These are phyloP conservation scores for Siderastrea siderea DNA, from an alignment of 92 coral and sea anemone genomes.

Conservation along the genomic window DNA sequence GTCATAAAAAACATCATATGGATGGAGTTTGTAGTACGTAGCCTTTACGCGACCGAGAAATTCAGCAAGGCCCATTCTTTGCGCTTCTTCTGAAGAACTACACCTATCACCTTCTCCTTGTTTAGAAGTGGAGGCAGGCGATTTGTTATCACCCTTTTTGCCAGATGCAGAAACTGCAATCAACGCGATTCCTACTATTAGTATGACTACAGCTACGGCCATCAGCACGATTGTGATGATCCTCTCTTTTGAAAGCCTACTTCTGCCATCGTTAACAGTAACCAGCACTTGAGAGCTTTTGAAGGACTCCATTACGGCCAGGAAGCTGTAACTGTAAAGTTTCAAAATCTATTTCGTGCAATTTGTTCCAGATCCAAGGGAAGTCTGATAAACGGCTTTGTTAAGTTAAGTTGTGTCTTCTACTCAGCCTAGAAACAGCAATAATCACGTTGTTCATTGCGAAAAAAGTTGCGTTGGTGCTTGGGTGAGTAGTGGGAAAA, in stretches of 20 bases:
- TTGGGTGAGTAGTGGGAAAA: too few relatives aligned
- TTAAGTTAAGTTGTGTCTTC: neutral
- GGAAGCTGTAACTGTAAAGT: neutral
- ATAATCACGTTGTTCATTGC: too few relatives aligned
- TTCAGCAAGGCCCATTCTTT: constrained; percentile 68
- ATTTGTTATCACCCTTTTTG: neutral
- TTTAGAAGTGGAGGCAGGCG: neutral
- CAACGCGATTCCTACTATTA: constrained; percentile 56
- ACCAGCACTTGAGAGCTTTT: constrained; percentile 11
- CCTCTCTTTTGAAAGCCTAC: neutral
- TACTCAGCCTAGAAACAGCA: too few relatives aligned
- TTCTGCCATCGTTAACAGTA: neutral
- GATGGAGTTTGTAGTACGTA: constrained; percentile 76
- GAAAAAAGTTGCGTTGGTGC: too few relatives aligned
- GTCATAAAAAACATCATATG: constrained; percentile 52
- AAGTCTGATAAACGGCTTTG: too few relatives aligned
- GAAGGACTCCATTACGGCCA: neutral
- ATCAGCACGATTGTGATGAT: neutral
- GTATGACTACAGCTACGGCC: constrained; percentile 37
- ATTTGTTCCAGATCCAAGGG: neutral
- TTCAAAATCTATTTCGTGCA: neutral
- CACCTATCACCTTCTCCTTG: constrained; percentile 31
- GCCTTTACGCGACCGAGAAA: constrained; percentile 77
- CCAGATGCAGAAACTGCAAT: constrained; percentile 36
- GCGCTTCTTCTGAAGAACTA: constrained; percentile 75